Conservation (phyloP, 2,797 vertebrate species). For the Chelidonichthys spinosus region DNA sequence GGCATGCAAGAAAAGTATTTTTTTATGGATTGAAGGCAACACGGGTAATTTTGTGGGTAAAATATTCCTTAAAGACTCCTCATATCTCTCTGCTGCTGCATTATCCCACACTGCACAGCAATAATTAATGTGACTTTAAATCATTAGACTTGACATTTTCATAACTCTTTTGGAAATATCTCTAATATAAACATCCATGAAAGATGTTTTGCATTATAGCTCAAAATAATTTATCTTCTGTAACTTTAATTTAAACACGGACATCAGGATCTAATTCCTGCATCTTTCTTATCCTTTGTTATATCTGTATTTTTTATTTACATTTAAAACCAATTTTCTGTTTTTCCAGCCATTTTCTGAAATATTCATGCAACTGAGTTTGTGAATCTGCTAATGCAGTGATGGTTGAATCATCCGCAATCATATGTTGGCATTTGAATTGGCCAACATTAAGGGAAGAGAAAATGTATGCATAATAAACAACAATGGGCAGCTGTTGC, state of each 20-base stretch:
- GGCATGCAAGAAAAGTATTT: neutral
- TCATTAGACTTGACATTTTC: neutral
- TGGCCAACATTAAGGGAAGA: neutral
- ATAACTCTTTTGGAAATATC: neutral
- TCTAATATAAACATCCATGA: neutral
- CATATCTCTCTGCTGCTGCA: neutral
- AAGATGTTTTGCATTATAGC: constrained; percentile 3
- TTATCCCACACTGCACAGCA: neutral
- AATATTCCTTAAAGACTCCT: neutral
- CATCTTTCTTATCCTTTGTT: neutral
- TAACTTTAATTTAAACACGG: neutral
- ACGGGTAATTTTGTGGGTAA: neutral
- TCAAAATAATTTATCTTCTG: neutral
- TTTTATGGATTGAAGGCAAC: neutral
- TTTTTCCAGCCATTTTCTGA: neutral
- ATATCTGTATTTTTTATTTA: neutral
- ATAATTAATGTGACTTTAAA: neutral
- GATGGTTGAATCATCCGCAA: neutral
- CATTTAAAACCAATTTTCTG: neutral
- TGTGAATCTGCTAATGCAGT: neutral
- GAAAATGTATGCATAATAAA: neutral
- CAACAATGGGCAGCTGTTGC: neutral
- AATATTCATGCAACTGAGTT: neutral
- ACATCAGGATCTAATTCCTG: neutral
- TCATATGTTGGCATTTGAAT: constrained; percentile 1